A percentile compares a stretch with the other conserved stretches of the same genome.
phyloP scores from a whole-genome alignment of 2,888 invertebrate genomes.

The Piscicola geometra region DNA sequence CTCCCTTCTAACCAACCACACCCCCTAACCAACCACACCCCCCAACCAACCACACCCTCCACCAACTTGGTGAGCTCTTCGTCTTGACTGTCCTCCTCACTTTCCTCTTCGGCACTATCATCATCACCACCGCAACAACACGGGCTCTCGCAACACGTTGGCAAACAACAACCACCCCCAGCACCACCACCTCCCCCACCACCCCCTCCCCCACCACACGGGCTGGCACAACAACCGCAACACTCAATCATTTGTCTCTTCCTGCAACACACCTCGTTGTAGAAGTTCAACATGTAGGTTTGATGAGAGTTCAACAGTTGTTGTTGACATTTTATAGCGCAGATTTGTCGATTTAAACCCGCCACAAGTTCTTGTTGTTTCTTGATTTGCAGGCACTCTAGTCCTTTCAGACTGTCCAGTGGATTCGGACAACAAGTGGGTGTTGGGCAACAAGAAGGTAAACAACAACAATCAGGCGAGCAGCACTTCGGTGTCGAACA shows the following conservation, averaged over 20 bases:
- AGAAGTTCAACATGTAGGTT: conserved; percentile 2
- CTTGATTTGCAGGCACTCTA: conserved; percentile 6
- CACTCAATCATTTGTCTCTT: conserved; percentile 11
- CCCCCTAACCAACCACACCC: too few species aligned
- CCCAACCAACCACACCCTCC: too few species aligned
- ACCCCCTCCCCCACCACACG: too few species aligned
- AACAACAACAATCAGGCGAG: not conserved
- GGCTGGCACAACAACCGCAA: not conserved
- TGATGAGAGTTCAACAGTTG: conserved; percentile 1
- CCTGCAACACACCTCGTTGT: conserved; percentile 1
- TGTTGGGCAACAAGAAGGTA: not conserved
- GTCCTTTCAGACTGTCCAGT: not conserved
- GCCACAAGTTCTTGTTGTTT: conserved; percentile 1
- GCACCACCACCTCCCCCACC: not conserved
- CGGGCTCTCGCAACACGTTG: not conserved
- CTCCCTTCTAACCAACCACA: too few species aligned
- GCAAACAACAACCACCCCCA: not conserved
- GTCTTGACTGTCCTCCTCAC: not conserved
- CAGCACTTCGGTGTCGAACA: not conserved
- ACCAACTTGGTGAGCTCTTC: too few species aligned
- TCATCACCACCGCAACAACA: not conserved
- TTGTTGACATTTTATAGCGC: not conserved
- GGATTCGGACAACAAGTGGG: not conserved
- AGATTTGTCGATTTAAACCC: not conserved
- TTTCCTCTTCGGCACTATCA: not conserved